Percentiles rank a stretch among this genome's conserved stretches.
Conservation (phyloP, 2,113 vertebrate genomes). For the Cheilinus undulatus region DNA sequence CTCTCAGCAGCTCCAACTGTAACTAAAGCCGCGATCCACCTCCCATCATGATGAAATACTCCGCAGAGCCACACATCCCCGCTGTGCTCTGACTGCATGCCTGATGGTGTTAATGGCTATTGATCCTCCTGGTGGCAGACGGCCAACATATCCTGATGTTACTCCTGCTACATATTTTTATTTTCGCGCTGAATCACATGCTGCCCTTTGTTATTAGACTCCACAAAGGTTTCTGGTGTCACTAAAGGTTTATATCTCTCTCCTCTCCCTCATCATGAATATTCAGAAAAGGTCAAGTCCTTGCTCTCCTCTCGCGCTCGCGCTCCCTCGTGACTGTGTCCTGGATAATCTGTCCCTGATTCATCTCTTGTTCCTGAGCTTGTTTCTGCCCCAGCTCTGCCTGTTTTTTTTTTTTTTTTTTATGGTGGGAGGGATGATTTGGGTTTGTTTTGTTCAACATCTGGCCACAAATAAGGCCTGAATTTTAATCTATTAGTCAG, state of each 20-base stretch:
- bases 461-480: conserved; percentile 46
- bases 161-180: conserved; percentile 45
- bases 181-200: conserved; percentile 51
- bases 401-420: conserved; percentile 9
- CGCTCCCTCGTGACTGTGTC: conserved; percentile 56
- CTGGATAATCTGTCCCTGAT: conserved; percentile 73
- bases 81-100: conserved; percentile 61
- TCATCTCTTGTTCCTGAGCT: conserved; percentile 63
- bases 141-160: conserved; percentile 51
- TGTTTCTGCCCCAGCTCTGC: conserved; percentile 48
- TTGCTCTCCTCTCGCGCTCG: conserved; percentile 40
- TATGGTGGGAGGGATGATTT: conserved; percentile 48
- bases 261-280: conserved; percentile 52
- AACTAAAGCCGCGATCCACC: conserved; percentile 49
- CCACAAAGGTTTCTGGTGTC: conserved; percentile 22
- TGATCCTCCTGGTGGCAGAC: conserved; percentile 64
- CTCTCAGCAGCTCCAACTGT: conserved; percentile 53
- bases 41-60: conserved; percentile 63
- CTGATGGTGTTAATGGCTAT: conserved; percentile 71
- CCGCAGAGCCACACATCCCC: conserved; percentile 51
- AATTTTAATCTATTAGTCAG: conserved; percentile 23
- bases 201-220: conserved; percentile 24
- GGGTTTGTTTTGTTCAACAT: conserved; percentile 63
- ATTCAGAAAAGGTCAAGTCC: conserved; percentile 71
- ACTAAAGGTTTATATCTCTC: conserved; percentile 37